Evolutionary conservation across 2,797 vertebrate species (phyloP).

Genomic region (Enteromius paludinosus): DNA sequence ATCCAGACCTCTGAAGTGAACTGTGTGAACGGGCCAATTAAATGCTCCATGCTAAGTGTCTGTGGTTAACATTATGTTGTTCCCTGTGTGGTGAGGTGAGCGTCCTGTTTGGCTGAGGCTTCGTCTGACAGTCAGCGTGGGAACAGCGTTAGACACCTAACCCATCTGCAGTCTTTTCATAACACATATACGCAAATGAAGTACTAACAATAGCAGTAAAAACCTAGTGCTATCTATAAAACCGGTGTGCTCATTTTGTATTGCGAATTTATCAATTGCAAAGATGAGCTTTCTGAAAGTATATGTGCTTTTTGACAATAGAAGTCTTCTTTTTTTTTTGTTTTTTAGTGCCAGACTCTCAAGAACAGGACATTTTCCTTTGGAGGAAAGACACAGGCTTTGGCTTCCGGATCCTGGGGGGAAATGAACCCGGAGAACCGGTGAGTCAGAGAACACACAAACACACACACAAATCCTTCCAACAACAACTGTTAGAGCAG

Average conservation of each 20-base stretch:
- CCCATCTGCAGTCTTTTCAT: background rate
- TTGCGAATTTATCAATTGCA: background rate
- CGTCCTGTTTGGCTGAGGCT: background rate
- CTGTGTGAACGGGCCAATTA: conserved; percentile 45
- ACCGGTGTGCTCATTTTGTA: background rate
- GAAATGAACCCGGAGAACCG: conserved; percentile 97
- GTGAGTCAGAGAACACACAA: conserved; percentile 77
- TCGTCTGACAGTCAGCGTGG: background rate
- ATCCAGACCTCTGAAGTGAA: conserved; percentile 44
- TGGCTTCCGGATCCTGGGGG: conserved; percentile 97
- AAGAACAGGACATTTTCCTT: conserved; percentile 98
- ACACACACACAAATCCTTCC: background rate
- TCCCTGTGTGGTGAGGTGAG: conserved; percentile 17
- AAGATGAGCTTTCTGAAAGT: background rate
- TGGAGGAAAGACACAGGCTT: conserved; percentile 99
- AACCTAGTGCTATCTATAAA: background rate
- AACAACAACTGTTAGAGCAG: background rate
- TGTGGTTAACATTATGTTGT: conserved; percentile 47
- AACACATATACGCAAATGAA: background rate
- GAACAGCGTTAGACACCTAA: background rate
- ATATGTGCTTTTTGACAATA: background rate
- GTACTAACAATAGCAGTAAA: background rate
- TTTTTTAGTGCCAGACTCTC: conserved; percentile 92
- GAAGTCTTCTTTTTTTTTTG: background rate
- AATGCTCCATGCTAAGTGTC: conserved; percentile 37